Conservation (phyloP, 1,140 invertebrate genomes). For the Cydia fagiglandana region DNA sequence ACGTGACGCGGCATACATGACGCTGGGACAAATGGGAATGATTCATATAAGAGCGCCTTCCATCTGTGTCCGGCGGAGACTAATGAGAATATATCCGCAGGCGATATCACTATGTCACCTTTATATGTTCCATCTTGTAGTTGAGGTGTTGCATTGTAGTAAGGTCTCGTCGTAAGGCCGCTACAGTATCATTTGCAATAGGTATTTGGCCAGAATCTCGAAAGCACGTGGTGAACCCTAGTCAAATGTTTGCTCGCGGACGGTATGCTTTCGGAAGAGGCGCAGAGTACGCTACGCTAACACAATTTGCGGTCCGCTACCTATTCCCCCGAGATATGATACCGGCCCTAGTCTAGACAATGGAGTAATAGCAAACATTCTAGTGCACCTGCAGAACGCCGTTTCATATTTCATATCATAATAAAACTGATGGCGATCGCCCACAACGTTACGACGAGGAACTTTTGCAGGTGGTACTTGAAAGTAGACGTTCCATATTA, state of each 20-base stretch:
- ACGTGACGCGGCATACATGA: too few relatives aligned
- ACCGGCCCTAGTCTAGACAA: constrained; percentile 61
- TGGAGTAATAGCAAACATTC: constrained; percentile 40
- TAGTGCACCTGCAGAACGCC: not conserved
- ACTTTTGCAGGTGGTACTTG: not conserved
- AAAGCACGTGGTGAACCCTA: too few relatives aligned
- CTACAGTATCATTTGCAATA: too few relatives aligned
- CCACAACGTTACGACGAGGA: not conserved
- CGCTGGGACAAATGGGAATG: too few relatives aligned
- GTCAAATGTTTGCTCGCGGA: not conserved
- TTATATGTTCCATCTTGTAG: too few relatives aligned
- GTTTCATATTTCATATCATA: not conserved
- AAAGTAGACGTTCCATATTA: not conserved
- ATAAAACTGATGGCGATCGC: not conserved
- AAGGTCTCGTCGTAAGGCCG: too few relatives aligned
- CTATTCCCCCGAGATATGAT: constrained; percentile 59
- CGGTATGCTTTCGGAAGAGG: not conserved
- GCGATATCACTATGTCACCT: too few relatives aligned
- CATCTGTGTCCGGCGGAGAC: too few relatives aligned
- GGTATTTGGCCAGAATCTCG: too few relatives aligned
- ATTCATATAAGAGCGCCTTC: too few relatives aligned
- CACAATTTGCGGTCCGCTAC: constrained; percentile 72
- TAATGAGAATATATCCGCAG: too few relatives aligned
- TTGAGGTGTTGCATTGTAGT: too few relatives aligned
- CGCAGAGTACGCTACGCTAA: constrained; percentile 45